Evolutionary conservation across 2,797 vertebrate genomes (phyloP), one percentile per base, ranked within the genome.

Genomic region (Meda fulgida): DNA sequence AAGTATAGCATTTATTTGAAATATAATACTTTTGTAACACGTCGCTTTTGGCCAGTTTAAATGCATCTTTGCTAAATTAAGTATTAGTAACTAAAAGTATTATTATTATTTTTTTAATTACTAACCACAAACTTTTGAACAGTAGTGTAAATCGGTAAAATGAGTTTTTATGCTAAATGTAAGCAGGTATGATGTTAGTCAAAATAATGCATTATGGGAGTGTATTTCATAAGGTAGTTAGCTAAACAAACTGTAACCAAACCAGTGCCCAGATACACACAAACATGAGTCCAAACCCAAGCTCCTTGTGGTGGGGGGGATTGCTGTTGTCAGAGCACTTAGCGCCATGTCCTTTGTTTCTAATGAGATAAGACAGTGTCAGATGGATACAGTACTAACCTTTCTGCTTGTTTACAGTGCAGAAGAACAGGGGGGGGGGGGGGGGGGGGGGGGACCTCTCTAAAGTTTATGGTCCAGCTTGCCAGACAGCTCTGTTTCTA

Each of bases 391-490:
- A 89, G 80, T 46, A 75, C 93, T 93, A 93, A 94, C 93, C 94
- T 95, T 94, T 94, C 91, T 89, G 90, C 93, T 95, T 95, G 94
- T 95, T 95, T 95, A 95, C 92, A 90, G 90, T 91, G 87, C 90
- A 84, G 60, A 78, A 90, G 91, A 93, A 92, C 93, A 93, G 92
- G 92, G 93, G 87, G 72, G 90, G 86, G 55, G 91, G 92, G 91
- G 92, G 92, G 93, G 87, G 72, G 90, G 86, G 55, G 91, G 92
- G 91, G 94, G 94, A 95, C 94, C 94, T 95, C 93, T 93, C 91
- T 87, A 91, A 94, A 95, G 93, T 95, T 95, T 95, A 95, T 93
- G 87, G 89, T 87, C 90, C 87, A 92, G 86, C 89, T 87, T 86
- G 73, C 87, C 92, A 95, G 90, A 89, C 84, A 69, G 88, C 79